phyloP scores from a whole-genome alignment of 2,797 vertebrate species.

The Fratercula arctica region DNA sequence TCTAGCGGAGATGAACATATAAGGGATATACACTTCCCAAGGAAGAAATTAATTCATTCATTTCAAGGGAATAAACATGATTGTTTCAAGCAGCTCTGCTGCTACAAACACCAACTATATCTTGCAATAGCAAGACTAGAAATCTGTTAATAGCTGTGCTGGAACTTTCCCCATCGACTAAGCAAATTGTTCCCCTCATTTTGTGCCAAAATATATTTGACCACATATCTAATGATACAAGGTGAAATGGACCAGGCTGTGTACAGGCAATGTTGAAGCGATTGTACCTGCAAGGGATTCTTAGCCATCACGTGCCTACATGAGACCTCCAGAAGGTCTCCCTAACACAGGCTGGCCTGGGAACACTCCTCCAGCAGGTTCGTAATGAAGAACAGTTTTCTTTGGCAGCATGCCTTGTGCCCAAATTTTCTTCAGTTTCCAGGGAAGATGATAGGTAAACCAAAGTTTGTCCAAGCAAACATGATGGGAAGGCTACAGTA shows the following conservation, averaged over 20 bases:
- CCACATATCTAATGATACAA: neutral
- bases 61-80: neutral
- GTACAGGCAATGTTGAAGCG: neutral
- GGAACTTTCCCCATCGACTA: neutral
- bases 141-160: neutral
- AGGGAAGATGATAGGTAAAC: neutral
- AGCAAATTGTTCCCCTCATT: neutral
- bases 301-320: neutral
- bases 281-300: neutral
- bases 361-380: neutral
- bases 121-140: neutral
- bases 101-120: neutral
- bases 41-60: neutral
- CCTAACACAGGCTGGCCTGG: neutral
- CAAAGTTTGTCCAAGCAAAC: neutral
- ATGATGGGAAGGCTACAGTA: accelerated
- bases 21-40: neutral
- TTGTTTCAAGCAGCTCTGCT: neutral
- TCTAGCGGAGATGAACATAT: neutral
- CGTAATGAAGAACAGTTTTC: neutral
- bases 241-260: neutral
- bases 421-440: neutral
- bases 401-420: neutral
- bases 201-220: neutral
- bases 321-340: neutral